Percentiles rank a stretch among this genome's conserved stretches.
These are phyloP conservation scores for Cerastis rubricosa DNA, from an alignment of 2,888 invertebrate species.

Conservation along the genomic window DNA sequence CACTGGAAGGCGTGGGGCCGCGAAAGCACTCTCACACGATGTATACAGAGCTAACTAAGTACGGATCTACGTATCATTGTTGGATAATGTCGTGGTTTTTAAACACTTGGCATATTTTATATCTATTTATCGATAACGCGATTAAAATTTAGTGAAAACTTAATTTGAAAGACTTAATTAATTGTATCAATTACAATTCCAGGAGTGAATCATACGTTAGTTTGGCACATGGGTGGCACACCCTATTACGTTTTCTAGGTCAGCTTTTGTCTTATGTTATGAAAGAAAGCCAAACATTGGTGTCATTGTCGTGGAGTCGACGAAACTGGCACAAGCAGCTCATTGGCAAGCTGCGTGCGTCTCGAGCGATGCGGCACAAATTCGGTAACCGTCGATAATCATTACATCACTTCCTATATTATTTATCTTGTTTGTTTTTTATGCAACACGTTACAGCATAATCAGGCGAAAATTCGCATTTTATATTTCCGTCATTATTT, in stretches of 20 bases:
- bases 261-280: constrained; percentile 83
- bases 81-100: constrained; percentile 32
- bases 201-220: neutral
- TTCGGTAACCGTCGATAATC: constrained; percentile 78
- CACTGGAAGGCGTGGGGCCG: constrained; percentile 77
- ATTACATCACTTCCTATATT: constrained; percentile 83
- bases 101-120: constrained; percentile 10
- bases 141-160: no score
- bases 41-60: constrained; percentile 57
- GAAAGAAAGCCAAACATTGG: constrained; percentile 83
- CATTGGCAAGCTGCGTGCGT: constrained; percentile 80
- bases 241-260: constrained; percentile 69
- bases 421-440: constrained; percentile 76
- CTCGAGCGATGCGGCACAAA: constrained; percentile 82
- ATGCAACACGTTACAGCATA: constrained; percentile 76
- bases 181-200: constrained; percentile 3
- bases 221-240: constrained; percentile 6
- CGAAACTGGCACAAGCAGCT: constrained; percentile 80
- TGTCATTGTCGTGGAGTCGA: constrained; percentile 84
- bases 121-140: neutral
- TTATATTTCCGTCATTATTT: constrained; percentile 45
- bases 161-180: neutral
- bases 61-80: constrained; percentile 63
- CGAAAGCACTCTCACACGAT: constrained; percentile 85
- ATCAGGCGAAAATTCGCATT: constrained; percentile 56